Base-by-base conservation (phyloP, 2,797 vertebrate species). In the Gorsachius magnificus region DNA sequence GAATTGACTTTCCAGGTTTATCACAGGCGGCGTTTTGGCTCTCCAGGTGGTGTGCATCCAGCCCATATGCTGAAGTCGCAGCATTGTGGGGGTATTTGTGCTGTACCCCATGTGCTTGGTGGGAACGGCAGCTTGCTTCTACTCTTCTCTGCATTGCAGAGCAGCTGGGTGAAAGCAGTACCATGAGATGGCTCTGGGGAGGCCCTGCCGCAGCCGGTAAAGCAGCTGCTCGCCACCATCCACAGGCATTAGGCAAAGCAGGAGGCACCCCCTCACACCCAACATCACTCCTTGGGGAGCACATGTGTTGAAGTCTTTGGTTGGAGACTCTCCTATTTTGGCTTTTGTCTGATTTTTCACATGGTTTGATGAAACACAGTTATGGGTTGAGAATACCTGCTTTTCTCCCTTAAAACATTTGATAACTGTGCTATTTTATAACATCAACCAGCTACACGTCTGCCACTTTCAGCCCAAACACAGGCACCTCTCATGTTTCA, bases 61-160 rank as follows among this genome's bases (percentile, higher is more conserved):
- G 61, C 46, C 18, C 3, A 1, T 56, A 18, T 0, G 1, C 51
- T 57, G 53, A 41, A 76, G 48, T 13, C 1, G 3, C 38, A 35
- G 48, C 16, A 13, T 19, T 2, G 1, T 0, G 1, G 0, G 2
- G 21, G 5, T 17, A 6, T 58, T 38, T 17, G 28, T 50, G 56
- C 65, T 53, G 45, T 75, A 58, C n/a, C 7, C 29, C 31, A 5
- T 15, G 35, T 0, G 2, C 31, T 35, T 17, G 13, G 26, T 45
- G 24, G 35, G 41, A 70, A 24, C 4, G 16, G 63, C 3, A 2
- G 15, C 68, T 60, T 66, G n/a, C 29, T 60, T 46, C 68, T 66
- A 12, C 61, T 38, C 26, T 7, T 19, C 14, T 16, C 53, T 45
- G 16, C 31, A 10, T 0, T 2, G 29, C 11, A 38, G 51, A 36